Percentiles rank a stretch among this genome's conserved stretches.
Evolutionary conservation across 2,888 invertebrate genomes (phyloP).

Genomic region (Cantharis rustica): DNA sequence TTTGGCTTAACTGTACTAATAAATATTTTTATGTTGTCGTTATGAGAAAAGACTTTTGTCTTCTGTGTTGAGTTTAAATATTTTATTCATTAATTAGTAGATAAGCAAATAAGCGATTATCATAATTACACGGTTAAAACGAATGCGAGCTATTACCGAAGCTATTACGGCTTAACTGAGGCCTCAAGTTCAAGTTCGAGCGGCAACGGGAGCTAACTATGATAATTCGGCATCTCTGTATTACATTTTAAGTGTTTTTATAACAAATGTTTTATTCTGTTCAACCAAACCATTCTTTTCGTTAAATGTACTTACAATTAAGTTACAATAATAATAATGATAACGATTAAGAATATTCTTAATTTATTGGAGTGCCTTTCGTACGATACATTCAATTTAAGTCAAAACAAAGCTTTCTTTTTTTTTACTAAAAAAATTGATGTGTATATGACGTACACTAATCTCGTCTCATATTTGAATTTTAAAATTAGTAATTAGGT

Average conservation of each 20-base stretch:
- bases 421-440: slow-evolving; percentile 26
- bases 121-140: slow-evolving; percentile 8
- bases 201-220: neutral
- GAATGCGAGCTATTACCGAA: neutral
- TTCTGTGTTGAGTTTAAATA: slow-evolving; percentile 30
- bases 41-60: slow-evolving; percentile 18
- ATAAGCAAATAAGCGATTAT: slow-evolving; percentile 18
- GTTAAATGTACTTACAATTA: slow-evolving; percentile 9
- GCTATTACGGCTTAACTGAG: neutral
- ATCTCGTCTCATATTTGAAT: slow-evolving; percentile 15
- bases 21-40: slow-evolving; percentile 6
- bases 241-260: slow-evolving; percentile 12
- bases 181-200: neutral
- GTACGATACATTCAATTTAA: slow-evolving; percentile 39
- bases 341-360: slow-evolving; percentile 35
- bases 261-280: slow-evolving; percentile 26
- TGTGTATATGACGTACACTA: neutral
- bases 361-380: slow-evolving; percentile 48
- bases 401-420: slow-evolving; percentile 31
- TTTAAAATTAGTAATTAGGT: slow-evolving; percentile 29
- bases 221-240: neutral
- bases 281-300: slow-evolving; percentile 9
- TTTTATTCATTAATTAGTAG: slow-evolving; percentile 29
- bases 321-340: slow-evolving; percentile 15
- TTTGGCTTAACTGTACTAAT: slow-evolving; percentile 15